These are phyloP conservation scores for Hycleus phaleratus DNA, from an alignment of 1,140 invertebrate genomes.

Conservation along the genomic window DNA sequence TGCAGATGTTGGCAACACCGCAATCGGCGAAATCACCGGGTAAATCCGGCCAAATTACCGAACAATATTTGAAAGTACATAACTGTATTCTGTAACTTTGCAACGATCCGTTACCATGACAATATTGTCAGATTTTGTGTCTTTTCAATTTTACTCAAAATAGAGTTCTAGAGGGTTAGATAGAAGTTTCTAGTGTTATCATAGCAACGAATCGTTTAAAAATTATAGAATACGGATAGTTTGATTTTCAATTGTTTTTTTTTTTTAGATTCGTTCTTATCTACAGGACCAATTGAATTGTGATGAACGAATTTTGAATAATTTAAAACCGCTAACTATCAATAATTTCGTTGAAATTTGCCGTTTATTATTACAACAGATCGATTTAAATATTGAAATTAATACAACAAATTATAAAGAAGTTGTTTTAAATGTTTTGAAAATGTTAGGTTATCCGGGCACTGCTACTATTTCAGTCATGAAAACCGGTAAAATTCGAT, in stretches of 20 bases:
- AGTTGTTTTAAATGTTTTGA: constrained; percentile 5
- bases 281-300: constrained; percentile 1
- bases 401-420: constrained; percentile 16
- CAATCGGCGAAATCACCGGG: not conserved
- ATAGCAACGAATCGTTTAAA: too few species aligned
- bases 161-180: too few species aligned
- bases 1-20: too few species aligned
- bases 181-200: too few species aligned
- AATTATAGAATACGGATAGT: not conserved
- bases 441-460: constrained; percentile 10
- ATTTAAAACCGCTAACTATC: constrained; percentile 12
- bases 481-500: constrained; percentile 8
- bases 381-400: constrained; percentile 7
- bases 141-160: too few species aligned
- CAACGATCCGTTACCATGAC: too few species aligned
- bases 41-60: not conserved
- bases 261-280: not conserved
- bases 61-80: constrained; percentile 9
- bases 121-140: too few species aligned
- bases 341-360: constrained; percentile 8
- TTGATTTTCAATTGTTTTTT: not conserved
- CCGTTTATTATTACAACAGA: constrained; percentile 2
- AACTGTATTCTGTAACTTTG: too few species aligned
- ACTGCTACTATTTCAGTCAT: constrained; percentile 6
- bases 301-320: not conserved